Evolutionary conservation across 2,888 invertebrate genomes (phyloP).

Genomic region (Dusona sp.): DNA sequence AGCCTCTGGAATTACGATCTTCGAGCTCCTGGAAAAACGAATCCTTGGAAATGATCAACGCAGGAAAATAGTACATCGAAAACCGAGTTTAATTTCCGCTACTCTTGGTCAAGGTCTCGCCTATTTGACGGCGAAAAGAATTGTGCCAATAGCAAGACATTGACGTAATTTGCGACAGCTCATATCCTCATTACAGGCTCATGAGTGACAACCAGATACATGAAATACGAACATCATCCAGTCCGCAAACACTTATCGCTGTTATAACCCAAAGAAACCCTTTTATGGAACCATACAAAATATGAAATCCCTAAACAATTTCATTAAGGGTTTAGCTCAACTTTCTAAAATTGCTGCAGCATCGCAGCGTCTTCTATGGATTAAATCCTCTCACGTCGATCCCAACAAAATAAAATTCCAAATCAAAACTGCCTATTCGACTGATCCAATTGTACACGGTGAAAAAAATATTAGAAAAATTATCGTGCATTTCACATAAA

Average conservation of each 20-base stretch:
- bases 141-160: conserved; percentile 28
- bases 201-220: conserved; percentile 1
- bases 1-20: not conserved
- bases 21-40: conserved; percentile 17
- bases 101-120: conserved; percentile 18
- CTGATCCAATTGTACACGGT: not conserved
- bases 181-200: not conserved
- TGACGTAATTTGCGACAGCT: conserved; percentile 27
- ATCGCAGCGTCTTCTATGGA: too few species aligned
- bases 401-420: too few species aligned
- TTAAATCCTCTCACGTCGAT: not conserved
- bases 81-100: conserved; percentile 8
- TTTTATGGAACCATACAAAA: not conserved
- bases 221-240: conserved; percentile 13
- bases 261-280: conserved; percentile 53
- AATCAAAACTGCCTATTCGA: not conserved
- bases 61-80: not conserved
- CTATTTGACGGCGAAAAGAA: not conserved
- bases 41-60: conserved; percentile 9
- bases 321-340: not conserved
- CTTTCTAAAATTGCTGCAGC: too few species aligned
- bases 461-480: too few species aligned
- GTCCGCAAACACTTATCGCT: conserved; percentile 36
- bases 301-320: not conserved
- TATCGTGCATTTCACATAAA: too few species aligned